Conservation (phyloP, 2,888 invertebrate genomes). For the Conistra vaccinii region DNA sequence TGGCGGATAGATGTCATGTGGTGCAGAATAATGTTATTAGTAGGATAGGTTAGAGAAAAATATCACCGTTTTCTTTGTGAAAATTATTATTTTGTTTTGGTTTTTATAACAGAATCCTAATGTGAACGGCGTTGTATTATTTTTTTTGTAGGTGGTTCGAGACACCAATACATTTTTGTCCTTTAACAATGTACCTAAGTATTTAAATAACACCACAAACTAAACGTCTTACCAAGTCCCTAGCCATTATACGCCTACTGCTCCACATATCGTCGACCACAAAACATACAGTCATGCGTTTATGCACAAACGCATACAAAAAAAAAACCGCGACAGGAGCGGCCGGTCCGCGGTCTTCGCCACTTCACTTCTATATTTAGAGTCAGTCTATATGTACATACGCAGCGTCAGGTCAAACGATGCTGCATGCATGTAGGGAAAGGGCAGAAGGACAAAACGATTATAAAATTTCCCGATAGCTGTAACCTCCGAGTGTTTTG, state of each 20-base stretch:
- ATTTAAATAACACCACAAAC: not conserved
- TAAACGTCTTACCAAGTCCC: not conserved
- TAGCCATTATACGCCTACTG: not conserved
- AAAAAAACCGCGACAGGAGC: conserved; percentile 65
- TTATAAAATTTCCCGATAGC: not conserved
- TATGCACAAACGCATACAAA: conserved; percentile 56
- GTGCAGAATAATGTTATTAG: conserved; percentile 8
- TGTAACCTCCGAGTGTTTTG: not conserved
- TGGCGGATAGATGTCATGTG: conserved; percentile 27
- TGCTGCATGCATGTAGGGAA: conserved; percentile 26
- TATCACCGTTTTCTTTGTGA: not conserved
- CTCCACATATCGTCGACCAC: conserved; percentile 30
- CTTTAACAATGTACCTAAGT: not conserved
- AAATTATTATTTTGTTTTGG: not conserved
- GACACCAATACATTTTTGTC: not conserved
- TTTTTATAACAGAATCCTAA: not conserved
- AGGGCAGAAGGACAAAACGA: conserved; percentile 45
- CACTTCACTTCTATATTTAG: conserved; percentile 69
- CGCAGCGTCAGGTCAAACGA: conserved; percentile 66
- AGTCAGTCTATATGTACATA: conserved; percentile 57
- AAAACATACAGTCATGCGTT: conserved; percentile 42
- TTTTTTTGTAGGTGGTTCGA: not conserved
- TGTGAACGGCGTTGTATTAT: too few relatives aligned
- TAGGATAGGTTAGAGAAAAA: conserved; percentile 46
- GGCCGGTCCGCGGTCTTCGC: conserved; percentile 56